Evolutionary conservation across 2,888 invertebrate genomes (phyloP).

Genomic region (Drosophila helvetica): DNA sequence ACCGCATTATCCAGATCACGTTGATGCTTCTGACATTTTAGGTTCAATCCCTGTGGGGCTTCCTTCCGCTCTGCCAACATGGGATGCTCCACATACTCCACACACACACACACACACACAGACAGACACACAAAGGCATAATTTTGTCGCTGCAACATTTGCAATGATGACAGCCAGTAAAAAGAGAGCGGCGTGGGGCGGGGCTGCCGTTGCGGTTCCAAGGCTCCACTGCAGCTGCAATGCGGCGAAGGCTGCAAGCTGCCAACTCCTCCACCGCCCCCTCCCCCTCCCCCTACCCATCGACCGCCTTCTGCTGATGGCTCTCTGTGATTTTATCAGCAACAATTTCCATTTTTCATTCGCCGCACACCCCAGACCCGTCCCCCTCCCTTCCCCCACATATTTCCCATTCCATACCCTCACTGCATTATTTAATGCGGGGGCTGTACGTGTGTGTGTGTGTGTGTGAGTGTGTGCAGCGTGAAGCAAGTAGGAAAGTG

Average conservation of each 20-base stretch:
- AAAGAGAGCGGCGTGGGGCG: conserved; percentile 38
- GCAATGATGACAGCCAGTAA: conserved; percentile 70
- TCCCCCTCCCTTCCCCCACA: background rate
- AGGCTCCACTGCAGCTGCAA: conserved; percentile 59
- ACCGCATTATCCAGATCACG: conserved; percentile 71
- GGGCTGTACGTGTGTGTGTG: conserved; percentile 1
- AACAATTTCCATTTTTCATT: conserved; percentile 78
- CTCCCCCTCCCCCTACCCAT: background rate
- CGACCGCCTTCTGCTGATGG: conserved; percentile 67
- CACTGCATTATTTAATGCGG: conserved; percentile 60
- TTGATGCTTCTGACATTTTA: conserved; percentile 75
- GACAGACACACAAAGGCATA: conserved; percentile 57
- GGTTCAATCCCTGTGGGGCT: conserved; percentile 75
- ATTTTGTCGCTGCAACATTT: conserved; percentile 72
- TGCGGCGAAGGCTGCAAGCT: conserved; percentile 62
- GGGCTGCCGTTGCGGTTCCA: conserved; percentile 10
- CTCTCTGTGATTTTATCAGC: conserved; percentile 74
- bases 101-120: conserved; percentile 10
- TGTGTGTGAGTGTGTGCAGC: conserved; percentile 17
- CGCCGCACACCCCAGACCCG: conserved; percentile 13
- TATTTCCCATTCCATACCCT: background rate
- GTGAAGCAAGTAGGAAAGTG: conserved; percentile 69
- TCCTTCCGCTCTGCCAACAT: conserved; percentile 41
- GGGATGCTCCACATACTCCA: conserved; percentile 28
- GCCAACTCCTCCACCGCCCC: conserved; percentile 40